Evolutionary conservation across 2,888 invertebrate species (phyloP).

Genomic region (Oscheius sp.): DNA sequence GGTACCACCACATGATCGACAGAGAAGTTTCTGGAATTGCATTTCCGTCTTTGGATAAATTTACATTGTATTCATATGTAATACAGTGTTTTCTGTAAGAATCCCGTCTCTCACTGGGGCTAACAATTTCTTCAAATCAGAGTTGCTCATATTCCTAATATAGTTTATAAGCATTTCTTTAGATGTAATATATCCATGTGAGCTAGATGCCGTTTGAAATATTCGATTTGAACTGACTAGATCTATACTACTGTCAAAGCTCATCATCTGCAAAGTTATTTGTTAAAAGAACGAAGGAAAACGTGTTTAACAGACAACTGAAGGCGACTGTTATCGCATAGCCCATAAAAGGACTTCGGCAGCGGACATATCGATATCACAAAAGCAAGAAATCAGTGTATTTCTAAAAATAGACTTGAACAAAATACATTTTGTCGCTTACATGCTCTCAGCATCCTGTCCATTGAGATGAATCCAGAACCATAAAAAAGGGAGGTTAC

Average conservation of each 20-base stretch:
- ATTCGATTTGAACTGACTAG: neutral
- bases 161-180: constrained; percentile 50
- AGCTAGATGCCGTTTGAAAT: constrained; percentile 40
- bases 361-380: constrained; percentile 28
- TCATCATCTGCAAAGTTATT: constrained; percentile 16
- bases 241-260: constrained; percentile 8
- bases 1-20: constrained; percentile 59
- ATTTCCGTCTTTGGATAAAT: neutral
- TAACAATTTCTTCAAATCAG: constrained; percentile 46
- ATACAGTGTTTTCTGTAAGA: constrained; percentile 56
- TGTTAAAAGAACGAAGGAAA: constrained; percentile 10
- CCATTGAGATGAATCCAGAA: too few relatives aligned
- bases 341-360: constrained; percentile 29
- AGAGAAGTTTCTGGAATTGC: constrained; percentile 54
- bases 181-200: constrained; percentile 45
- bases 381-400: constrained; percentile 20
- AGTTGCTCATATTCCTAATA: constrained; percentile 49
- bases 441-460: too few relatives aligned
- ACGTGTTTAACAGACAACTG: constrained; percentile 25
- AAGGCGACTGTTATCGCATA: constrained; percentile 24
- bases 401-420: neutral
- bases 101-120: constrained; percentile 56
- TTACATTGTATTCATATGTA: constrained; percentile 59
- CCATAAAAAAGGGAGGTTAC: too few relatives aligned
- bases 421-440: too few relatives aligned